Evolutionary conservation across 2,797 vertebrate genomes (phyloP).

Genomic region (Xiphorhynchus erythropygius): DNA sequence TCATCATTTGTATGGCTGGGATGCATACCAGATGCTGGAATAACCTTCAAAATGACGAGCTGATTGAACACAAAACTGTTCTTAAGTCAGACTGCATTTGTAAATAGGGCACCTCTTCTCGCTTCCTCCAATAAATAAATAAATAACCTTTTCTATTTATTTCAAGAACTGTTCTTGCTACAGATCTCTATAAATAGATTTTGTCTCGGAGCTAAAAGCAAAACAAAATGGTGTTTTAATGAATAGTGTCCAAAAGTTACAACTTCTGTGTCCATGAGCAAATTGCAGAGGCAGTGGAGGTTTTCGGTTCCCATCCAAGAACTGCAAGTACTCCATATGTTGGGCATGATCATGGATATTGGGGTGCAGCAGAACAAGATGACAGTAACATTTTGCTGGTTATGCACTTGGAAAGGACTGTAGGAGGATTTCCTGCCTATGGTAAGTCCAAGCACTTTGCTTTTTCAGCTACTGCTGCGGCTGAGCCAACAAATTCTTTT

Average conservation of each 20-base stretch:
- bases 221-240: not conserved
- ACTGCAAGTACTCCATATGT: not conserved
- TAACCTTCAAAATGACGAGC: not conserved
- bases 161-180: conserved; percentile 25
- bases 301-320: not conserved
- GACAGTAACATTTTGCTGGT: not conserved
- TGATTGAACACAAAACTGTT: not conserved
- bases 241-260: not conserved
- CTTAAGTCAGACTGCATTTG: not conserved
- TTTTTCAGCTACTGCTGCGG: not conserved
- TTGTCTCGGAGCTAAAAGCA: not conserved
- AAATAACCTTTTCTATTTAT: conserved; percentile 36
- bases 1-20: not conserved
- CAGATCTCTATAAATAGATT: conserved; percentile 19
- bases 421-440: not conserved
- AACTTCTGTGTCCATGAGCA: not conserved
- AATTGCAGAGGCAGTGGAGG: not conserved
- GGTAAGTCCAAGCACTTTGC: not conserved
- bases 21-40: not conserved
- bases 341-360: not conserved
- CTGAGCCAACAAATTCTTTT: not conserved
- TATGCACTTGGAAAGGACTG: conserved; percentile 6
- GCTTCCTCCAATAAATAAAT: conserved; percentile 27
- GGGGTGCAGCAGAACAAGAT: not conserved
- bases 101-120: not conserved